These are phyloP conservation scores for Diploptera punctata DNA, from an alignment of 2,888 invertebrate genomes.

Conservation along the genomic window DNA sequence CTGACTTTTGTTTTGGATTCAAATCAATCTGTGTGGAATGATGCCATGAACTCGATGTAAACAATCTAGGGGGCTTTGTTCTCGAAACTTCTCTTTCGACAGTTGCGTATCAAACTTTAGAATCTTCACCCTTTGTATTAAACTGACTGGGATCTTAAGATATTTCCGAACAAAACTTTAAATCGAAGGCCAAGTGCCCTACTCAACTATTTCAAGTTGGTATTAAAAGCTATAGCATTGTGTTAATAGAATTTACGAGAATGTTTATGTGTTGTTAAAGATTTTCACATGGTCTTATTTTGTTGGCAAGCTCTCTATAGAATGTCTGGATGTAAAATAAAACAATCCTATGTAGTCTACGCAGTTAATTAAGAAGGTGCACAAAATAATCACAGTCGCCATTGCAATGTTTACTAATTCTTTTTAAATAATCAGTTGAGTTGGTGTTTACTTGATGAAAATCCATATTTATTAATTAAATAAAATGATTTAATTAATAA, in stretches of 20 bases:
- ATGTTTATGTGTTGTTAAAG: background rate
- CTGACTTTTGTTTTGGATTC: too few species aligned
- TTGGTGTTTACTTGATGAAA: too few species aligned
- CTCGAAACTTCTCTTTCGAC: too few species aligned
- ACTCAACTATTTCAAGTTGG: background rate
- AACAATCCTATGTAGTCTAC: background rate
- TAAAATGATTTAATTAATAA: too few species aligned
- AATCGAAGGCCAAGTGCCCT: slow-evolving; percentile 3
- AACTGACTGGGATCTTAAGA: background rate
- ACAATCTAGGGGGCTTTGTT: too few species aligned
- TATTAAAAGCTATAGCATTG: too few species aligned
- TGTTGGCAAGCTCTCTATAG: background rate
- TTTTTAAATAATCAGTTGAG: too few species aligned
- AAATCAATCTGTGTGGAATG: too few species aligned
- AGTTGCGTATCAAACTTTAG: background rate
- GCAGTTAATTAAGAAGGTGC: background rate
- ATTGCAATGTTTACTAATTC: too few species aligned
- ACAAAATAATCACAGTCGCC: too few species aligned
- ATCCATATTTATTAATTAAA: too few species aligned
- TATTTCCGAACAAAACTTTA: background rate
- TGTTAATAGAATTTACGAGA: background rate
- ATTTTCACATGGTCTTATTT: background rate
- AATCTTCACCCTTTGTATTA: background rate
- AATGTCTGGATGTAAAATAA: background rate
- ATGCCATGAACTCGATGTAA: too few species aligned